Conservation (phyloP, 2,113 vertebrate species). For the Asarcornis scutulata region DNA sequence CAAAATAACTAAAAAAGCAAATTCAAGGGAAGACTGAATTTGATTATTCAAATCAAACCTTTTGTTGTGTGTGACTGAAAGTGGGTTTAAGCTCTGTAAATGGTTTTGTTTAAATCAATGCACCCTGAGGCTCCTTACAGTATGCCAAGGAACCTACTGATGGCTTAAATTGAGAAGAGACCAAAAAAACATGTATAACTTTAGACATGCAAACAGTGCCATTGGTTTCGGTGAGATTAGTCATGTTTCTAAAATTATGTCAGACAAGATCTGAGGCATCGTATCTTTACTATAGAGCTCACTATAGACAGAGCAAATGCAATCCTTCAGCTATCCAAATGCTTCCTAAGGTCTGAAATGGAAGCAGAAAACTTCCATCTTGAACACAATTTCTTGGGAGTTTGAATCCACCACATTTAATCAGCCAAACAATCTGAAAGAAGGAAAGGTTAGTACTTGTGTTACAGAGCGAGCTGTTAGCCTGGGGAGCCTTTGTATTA, state of each 20-base stretch:
- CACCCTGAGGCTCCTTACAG: background rate
- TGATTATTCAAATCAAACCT: conserved; percentile 27
- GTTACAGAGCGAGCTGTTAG: background rate
- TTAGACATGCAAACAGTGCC: background rate
- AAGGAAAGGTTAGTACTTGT: background rate
- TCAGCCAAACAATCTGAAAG: background rate
- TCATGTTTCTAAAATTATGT: conserved; percentile 5
- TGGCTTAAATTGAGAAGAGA: background rate
- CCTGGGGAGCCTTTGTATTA: background rate
- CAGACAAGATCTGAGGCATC: background rate
- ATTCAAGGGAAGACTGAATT: background rate
- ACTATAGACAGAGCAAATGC: background rate
- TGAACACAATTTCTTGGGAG: background rate
- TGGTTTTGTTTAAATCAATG: background rate
- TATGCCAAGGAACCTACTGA: background rate
- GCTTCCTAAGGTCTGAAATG: background rate
- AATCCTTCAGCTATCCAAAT: background rate
- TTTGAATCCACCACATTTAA: background rate
- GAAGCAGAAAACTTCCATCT: background rate
- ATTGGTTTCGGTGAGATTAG: conserved; percentile 14
- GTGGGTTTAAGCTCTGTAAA: conserved; percentile 3
- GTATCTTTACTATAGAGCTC: background rate
- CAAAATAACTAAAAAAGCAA: conserved; percentile 35
- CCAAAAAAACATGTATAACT: background rate
- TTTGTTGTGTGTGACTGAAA: background rate